Conservation (phyloP, 2,797 vertebrate species). For the Squalus acanthias region DNA sequence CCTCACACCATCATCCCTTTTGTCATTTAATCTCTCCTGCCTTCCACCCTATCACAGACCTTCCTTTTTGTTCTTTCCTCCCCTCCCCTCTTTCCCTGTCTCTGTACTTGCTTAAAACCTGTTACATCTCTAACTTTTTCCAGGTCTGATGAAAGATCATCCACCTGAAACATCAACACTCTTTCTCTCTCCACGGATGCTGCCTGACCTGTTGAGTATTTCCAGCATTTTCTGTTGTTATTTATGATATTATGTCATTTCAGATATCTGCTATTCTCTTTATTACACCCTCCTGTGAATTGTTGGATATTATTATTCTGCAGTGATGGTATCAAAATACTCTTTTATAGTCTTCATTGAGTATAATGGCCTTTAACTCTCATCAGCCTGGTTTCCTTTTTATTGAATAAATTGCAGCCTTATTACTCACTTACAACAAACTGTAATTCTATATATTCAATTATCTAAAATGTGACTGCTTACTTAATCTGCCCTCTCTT, state of each 20-base stretch:
- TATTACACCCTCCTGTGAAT: not conserved
- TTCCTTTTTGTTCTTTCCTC: too few relatives aligned
- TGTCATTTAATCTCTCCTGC: too few relatives aligned
- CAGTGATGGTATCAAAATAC: conserved; percentile 5
- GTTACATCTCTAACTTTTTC: too few relatives aligned
- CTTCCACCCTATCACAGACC: too few relatives aligned
- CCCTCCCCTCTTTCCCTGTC: too few relatives aligned
- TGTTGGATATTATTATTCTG: not conserved
- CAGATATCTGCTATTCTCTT: conserved; percentile 3
- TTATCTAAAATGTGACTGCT: not conserved
- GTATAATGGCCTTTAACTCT: not conserved
- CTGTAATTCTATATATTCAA: not conserved
- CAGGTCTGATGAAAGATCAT: too few relatives aligned
- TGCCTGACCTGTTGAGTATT: too few relatives aligned
- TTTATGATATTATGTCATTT: not conserved
- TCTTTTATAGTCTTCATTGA: not conserved
- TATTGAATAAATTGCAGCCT: conserved; percentile 22
- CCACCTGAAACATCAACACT: too few relatives aligned
- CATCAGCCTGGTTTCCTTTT: not conserved
- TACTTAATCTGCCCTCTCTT: conserved; percentile 4
- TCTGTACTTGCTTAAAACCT: too few relatives aligned
- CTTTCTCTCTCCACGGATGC: too few relatives aligned
- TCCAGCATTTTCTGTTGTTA: not conserved
- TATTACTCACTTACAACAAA: conserved; percentile 3
- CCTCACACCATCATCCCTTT: too few relatives aligned